A percentile compares a stretch with the other conserved stretches of the same genome.
Conservation (phyloP, 2,797 vertebrate genomes). For the Pogoniulus pusillus region DNA sequence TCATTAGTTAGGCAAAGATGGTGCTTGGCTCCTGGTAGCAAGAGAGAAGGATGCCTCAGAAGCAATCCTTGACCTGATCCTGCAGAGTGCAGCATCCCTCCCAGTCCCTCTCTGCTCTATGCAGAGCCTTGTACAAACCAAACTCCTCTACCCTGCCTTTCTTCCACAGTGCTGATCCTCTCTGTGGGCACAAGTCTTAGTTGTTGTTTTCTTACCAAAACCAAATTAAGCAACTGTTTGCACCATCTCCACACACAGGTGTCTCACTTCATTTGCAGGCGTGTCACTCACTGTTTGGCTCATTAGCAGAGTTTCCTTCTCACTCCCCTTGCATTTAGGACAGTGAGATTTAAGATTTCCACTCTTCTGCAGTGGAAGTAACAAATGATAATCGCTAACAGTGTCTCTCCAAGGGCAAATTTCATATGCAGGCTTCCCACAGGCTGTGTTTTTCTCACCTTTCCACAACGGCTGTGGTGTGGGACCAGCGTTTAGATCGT, state of each 20-base stretch:
- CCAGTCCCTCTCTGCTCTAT: background rate
- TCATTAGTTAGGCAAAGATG: background rate
- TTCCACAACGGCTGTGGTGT: background rate
- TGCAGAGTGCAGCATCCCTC: background rate
- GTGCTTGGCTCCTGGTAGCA: background rate
- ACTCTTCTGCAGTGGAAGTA: background rate
- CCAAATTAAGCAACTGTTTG: background rate
- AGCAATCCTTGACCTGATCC: background rate
- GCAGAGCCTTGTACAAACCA: background rate
- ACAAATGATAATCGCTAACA: background rate
- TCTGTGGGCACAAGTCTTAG: background rate
- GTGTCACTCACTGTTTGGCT: accelerated
- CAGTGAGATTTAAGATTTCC: background rate
- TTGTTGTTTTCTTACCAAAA: background rate
- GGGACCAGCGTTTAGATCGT: background rate
- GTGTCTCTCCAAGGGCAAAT: background rate
- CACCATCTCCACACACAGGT: background rate
- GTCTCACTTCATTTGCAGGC: background rate
- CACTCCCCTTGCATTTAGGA: background rate
- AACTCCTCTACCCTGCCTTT: background rate
- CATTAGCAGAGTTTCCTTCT: background rate
- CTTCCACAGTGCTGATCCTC: background rate
- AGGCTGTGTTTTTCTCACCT: background rate
- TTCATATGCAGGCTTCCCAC: background rate
- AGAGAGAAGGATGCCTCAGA: background rate